Percentiles rank a stretch among this genome's conserved stretches.
Conservation (phyloP, 2,113 vertebrate species). For the Callopanchax toddi region DNA sequence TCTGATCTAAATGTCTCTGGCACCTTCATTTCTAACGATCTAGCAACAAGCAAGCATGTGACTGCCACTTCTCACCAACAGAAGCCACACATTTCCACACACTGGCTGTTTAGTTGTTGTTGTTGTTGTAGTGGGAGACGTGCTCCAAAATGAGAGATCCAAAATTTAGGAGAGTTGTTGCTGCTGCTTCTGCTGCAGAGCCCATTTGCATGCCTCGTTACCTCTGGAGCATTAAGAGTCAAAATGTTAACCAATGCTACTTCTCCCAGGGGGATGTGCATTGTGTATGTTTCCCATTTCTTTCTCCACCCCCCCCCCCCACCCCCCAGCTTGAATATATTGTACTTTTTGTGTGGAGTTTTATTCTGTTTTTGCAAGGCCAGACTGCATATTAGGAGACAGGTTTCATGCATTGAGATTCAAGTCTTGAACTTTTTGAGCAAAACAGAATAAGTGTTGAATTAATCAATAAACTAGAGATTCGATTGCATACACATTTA, state of each 20-base stretch:
- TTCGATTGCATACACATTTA: background rate
- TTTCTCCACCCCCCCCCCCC: too few relatives aligned
- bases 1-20: conserved; percentile 39
- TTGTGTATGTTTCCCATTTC: background rate
- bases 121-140: background rate
- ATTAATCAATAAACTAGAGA: conserved; percentile 2
- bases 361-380: background rate
- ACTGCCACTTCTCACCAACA: conserved; percentile 5
- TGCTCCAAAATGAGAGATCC: background rate
- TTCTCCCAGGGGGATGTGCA: background rate
- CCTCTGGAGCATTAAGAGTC: background rate
- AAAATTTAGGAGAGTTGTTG: background rate
- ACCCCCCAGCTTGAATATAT: background rate
- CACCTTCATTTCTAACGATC: conserved; percentile 13
- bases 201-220: conserved; percentile 10
- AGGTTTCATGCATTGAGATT: background rate
- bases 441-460: background rate
- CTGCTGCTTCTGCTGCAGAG: background rate
- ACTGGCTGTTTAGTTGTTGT: background rate
- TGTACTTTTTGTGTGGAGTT: background rate
- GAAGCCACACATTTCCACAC: conserved; percentile 3
- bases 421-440: background rate
- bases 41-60: conserved; percentile 12
- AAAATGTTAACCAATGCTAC: background rate
- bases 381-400: background rate